Conservation (phyloP, 2,888 invertebrate species). For the Prosapia bicincta region DNA sequence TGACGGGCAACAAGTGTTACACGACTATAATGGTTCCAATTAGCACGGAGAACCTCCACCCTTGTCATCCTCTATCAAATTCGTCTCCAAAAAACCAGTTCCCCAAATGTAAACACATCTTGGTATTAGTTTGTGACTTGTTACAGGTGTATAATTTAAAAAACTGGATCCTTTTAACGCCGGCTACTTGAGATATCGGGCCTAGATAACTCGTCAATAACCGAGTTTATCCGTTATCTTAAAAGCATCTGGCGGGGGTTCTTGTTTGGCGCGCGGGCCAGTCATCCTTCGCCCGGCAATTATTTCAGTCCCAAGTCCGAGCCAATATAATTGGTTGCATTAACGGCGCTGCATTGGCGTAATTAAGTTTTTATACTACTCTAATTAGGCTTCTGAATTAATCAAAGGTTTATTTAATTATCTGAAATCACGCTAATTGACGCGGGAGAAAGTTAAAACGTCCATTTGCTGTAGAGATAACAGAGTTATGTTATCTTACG, state of each 20-base stretch:
- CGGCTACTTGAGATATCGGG: not conserved
- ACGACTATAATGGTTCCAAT: too few relatives aligned
- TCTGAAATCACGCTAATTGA: not conserved
- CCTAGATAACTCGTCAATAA: not conserved
- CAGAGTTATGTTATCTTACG: not conserved
- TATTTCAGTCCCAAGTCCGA: not conserved
- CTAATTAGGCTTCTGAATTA: not conserved
- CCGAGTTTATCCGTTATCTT: not conserved
- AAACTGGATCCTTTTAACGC: not conserved
- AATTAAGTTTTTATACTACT: not conserved
- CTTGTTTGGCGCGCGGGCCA: not conserved
- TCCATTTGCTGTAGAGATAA: not conserved
- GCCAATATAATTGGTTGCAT: not conserved
- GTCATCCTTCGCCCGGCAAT: not conserved
- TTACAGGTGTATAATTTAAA: not conserved
- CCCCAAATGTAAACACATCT: not conserved
- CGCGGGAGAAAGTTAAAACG: not conserved
- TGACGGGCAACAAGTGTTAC: too few relatives aligned
- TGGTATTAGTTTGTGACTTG: not conserved
- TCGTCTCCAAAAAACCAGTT: not conserved
- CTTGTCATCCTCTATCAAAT: not conserved
- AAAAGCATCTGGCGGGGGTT: not conserved
- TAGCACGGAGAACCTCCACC: not conserved
- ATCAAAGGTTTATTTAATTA: not conserved
- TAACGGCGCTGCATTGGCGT: not conserved